phyloP scores from a whole-genome alignment of 2,888 invertebrate genomes.

The Rotaria socialis region DNA sequence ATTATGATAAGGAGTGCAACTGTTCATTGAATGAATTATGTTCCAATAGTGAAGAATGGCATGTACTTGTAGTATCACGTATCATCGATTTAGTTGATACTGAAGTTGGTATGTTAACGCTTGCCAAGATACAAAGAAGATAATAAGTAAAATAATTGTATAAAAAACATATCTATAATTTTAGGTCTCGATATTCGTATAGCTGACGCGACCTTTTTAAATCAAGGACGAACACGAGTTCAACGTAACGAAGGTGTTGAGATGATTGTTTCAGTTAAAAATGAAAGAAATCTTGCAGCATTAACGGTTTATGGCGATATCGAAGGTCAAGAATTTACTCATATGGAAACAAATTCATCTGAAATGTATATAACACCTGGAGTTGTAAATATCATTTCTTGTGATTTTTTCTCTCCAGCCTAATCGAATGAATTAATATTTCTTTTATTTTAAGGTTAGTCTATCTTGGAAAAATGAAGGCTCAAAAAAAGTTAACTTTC shows the following conservation, averaged over 20 bases:
- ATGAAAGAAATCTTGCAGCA: background rate
- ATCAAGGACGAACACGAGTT: background rate
- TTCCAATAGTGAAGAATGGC: background rate
- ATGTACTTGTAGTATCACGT: background rate
- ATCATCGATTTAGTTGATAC: conserved; percentile 2
- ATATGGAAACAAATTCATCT: background rate
- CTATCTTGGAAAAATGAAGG: conserved; percentile 33
- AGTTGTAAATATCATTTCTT: background rate
- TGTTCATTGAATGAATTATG: background rate
- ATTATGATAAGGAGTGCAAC: background rate
- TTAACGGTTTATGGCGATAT: conserved; percentile 33
- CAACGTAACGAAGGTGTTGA: conserved; percentile 23
- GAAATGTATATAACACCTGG: conserved; percentile 21
- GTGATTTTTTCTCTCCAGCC: background rate
- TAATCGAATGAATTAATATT: background rate
- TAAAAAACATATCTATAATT: too few relatives aligned
- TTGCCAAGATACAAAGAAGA: background rate
- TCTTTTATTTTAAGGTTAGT: background rate
- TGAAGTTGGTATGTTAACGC: background rate
- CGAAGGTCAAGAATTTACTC: background rate
- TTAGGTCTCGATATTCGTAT: background rate
- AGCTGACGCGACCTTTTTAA: background rate
- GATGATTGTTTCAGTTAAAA: conserved; percentile 15
- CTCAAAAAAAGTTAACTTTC: conserved; percentile 17
- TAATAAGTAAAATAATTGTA: background rate